phyloP scores from a whole-genome alignment of 2,888 invertebrate genomes.

The Epinotia ramella region DNA sequence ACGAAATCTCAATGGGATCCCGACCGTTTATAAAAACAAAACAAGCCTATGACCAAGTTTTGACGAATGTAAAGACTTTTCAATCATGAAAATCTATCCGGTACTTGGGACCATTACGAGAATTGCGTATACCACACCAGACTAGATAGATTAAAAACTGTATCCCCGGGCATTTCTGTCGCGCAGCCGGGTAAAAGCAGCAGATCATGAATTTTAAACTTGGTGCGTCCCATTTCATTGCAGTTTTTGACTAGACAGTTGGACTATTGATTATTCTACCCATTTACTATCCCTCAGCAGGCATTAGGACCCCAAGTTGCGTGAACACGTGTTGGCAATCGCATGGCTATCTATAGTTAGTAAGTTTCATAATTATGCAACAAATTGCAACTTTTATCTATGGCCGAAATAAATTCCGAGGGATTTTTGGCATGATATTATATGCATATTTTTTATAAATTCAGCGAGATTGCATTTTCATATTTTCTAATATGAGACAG shows the following conservation, averaged over 20 bases:
- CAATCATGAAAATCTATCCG: not conserved
- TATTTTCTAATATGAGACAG: too few relatives aligned
- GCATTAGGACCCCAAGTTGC: conserved; percentile 37
- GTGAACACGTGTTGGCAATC: conserved; percentile 21
- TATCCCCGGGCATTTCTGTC: not conserved
- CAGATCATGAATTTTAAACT: not conserved
- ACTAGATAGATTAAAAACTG: not conserved
- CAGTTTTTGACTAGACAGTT: conserved; percentile 20
- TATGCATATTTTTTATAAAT: too few relatives aligned
- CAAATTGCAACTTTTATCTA: not conserved
- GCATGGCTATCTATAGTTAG: not conserved
- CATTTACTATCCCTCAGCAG: conserved; percentile 30
- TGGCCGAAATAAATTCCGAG: not conserved
- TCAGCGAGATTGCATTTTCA: too few relatives aligned
- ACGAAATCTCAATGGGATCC: not conserved
- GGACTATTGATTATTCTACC: conserved; percentile 38
- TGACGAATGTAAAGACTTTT: not conserved
- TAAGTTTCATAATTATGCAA: not conserved
- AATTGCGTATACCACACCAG: not conserved
- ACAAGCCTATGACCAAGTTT: not conserved
- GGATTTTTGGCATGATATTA: too few relatives aligned
- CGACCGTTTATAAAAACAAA: not conserved
- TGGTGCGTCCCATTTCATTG: not conserved
- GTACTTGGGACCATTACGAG: not conserved
- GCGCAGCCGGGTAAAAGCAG: not conserved